These are phyloP conservation scores for Dreissena rostriformis DNA, from an alignment of 1,140 invertebrate species.

Conservation along the genomic window DNA sequence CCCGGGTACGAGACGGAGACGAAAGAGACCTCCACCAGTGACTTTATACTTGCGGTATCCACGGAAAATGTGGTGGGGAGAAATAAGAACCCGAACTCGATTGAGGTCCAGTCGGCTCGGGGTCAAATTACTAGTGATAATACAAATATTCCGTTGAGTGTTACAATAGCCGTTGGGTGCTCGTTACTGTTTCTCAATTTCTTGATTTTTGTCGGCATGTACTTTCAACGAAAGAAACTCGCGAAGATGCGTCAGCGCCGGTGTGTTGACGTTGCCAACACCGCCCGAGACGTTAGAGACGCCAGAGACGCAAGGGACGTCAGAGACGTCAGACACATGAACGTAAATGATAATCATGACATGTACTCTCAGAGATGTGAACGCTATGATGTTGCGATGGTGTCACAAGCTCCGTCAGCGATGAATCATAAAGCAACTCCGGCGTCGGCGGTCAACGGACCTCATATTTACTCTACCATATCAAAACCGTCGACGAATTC, in stretches of 20 bases:
- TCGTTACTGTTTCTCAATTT: constrained; percentile 94
- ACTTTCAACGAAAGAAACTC: constrained; percentile 93
- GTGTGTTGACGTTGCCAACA: not conserved
- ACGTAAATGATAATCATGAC: constrained; percentile 9
- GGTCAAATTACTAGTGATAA: constrained; percentile 21
- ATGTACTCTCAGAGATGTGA: not conserved
- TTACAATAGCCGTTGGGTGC: constrained; percentile 97
- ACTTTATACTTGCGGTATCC: constrained; percentile 61
- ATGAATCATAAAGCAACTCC: too few species aligned
- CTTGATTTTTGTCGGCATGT: constrained; percentile 95
- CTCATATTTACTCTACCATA: constrained; percentile 46
- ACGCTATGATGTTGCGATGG: constrained; percentile 4
- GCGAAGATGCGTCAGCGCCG: constrained; percentile 44
- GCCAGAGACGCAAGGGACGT: not conserved
- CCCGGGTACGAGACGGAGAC: constrained; percentile 11
- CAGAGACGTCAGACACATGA: not conserved
- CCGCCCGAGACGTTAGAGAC: constrained; percentile 12
- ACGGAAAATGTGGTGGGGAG: constrained; percentile 42
- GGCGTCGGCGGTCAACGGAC: not conserved
- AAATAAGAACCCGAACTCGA: not conserved
- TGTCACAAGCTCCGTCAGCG: not conserved
- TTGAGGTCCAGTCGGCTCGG: not conserved
- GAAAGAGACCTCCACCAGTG: constrained; percentile 4
- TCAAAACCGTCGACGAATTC: constrained; percentile 35
- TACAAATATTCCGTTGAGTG: constrained; percentile 66